These are phyloP conservation scores for Epistrophella euchroma DNA, from an alignment of 2,888 invertebrate genomes.

Conservation along the genomic window DNA sequence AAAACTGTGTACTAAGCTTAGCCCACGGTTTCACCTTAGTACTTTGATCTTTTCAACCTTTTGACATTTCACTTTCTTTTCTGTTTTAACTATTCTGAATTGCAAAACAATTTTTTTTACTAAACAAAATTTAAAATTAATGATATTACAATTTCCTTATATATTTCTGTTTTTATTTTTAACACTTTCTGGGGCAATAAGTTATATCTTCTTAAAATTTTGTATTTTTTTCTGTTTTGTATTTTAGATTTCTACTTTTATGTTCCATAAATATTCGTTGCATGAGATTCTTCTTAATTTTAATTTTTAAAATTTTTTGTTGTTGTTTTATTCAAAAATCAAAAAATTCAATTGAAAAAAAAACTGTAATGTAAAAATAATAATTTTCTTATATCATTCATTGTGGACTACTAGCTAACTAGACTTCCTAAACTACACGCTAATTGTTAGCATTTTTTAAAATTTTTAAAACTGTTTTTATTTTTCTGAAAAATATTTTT, in stretches of 20 bases:
- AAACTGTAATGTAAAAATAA: conserved; percentile 26
- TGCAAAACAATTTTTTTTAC: neutral
- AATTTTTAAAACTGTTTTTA: conserved; percentile 58
- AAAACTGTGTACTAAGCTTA: too few relatives aligned
- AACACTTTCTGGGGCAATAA: conserved; percentile 36
- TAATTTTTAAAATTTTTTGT: conserved; percentile 71
- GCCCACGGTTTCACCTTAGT: conserved; percentile 8
- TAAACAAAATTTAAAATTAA: neutral
- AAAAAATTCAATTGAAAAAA: conserved; percentile 19
- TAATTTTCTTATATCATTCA: conserved; percentile 20
- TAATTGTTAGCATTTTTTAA: conserved; percentile 67
- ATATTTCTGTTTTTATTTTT: conserved; percentile 22
- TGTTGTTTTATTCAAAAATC: neutral
- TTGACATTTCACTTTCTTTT: neutral
- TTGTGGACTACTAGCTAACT: conserved; percentile 51
- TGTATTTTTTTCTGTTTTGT: conserved; percentile 78
- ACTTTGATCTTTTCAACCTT: neutral
- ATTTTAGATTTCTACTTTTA: conserved; percentile 83
- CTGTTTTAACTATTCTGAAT: neutral
- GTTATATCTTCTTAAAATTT: conserved; percentile 47
- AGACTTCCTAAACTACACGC: conserved; percentile 54
- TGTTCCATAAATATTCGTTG: conserved; percentile 84
- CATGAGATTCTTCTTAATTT: conserved; percentile 80
- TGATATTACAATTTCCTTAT: neutral
- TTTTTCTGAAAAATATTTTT: conserved; percentile 68